A percentile compares a stretch with the other conserved stretches of the same genome.
Evolutionary conservation across 2,888 invertebrate genomes (phyloP).

Genomic region (Oligia latruncula): DNA sequence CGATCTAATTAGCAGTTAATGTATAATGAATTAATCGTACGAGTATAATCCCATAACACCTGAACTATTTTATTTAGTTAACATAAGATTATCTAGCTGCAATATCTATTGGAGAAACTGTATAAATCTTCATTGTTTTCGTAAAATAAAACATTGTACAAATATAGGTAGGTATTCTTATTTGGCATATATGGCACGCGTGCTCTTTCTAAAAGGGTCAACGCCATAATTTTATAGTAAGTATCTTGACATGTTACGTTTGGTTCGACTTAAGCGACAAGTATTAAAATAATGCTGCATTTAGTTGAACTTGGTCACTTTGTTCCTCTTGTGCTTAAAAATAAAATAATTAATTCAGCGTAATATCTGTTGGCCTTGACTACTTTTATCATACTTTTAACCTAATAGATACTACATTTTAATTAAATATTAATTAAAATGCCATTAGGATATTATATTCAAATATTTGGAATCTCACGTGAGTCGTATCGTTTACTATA

Average conservation of each 20-base stretch:
- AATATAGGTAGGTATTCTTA: background rate
- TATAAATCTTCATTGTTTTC: background rate
- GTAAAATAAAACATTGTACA: background rate
- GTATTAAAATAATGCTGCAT: background rate
- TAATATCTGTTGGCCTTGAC: constrained; percentile 51
- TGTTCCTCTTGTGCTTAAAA: background rate
- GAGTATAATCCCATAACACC: background rate
- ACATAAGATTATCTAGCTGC: background rate
- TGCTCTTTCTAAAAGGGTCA: background rate
- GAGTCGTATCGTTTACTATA: background rate
- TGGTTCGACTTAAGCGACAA: background rate
- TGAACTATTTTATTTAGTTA: background rate
- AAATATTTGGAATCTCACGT: constrained; percentile 25
- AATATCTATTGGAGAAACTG: background rate
- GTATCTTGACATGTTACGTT: background rate
- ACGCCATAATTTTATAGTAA: background rate
- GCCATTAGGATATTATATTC: constrained; percentile 22
- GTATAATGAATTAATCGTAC: background rate
- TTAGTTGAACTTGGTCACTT: background rate
- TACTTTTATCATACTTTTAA: constrained; percentile 47
- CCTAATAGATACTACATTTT: constrained; percentile 1
- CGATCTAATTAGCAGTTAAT: background rate
- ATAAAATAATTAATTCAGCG: constrained; percentile 22
- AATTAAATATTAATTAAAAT: constrained; percentile 46
- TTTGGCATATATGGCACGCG: background rate